Percentiles rank a stretch among this genome's conserved stretches.
Conservation (phyloP, 1,140 invertebrate species). For the Bombus sylvicola region DNA sequence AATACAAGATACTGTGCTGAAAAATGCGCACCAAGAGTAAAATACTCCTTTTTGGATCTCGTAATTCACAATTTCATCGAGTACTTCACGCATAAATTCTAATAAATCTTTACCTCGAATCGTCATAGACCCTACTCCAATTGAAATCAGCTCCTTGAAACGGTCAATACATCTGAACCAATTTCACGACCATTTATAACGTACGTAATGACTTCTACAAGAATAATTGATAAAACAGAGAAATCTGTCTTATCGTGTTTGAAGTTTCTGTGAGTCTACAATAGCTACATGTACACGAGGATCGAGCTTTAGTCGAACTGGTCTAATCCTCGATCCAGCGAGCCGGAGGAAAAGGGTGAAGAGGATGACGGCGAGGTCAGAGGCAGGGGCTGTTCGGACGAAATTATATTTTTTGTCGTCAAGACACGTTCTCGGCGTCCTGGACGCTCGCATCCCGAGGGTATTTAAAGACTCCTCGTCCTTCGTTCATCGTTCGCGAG, state of each 20-base stretch:
- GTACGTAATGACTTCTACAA: no score
- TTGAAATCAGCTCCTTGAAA: no score
- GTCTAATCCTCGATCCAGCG: conserved; percentile 39
- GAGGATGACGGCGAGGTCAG: not conserved
- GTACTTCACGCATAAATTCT: no score
- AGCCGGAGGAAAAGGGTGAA: conserved; percentile 19
- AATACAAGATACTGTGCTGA: no score
- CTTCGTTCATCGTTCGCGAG: conserved; percentile 74
- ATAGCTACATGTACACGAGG: conserved; percentile 22
- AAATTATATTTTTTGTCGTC: conserved; percentile 82
- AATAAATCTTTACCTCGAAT: no score
- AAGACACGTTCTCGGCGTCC: conserved; percentile 77
- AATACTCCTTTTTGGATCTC: no score
- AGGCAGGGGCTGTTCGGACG: conserved; percentile 53
- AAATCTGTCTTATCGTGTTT: not conserved
- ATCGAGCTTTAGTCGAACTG: conserved; percentile 44
- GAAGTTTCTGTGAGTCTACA: not conserved
- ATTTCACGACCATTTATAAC: no score
- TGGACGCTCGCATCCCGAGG: conserved; percentile 79
- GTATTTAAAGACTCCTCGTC: conserved; percentile 82
- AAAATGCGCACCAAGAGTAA: no score
- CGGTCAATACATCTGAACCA: no score
- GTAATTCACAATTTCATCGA: no score
- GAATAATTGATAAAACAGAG: not conserved
- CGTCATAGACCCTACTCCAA: no score